Evolutionary conservation across 2,888 invertebrate species (phyloP).

Genomic region (Dyspetes luteomarginatus): DNA sequence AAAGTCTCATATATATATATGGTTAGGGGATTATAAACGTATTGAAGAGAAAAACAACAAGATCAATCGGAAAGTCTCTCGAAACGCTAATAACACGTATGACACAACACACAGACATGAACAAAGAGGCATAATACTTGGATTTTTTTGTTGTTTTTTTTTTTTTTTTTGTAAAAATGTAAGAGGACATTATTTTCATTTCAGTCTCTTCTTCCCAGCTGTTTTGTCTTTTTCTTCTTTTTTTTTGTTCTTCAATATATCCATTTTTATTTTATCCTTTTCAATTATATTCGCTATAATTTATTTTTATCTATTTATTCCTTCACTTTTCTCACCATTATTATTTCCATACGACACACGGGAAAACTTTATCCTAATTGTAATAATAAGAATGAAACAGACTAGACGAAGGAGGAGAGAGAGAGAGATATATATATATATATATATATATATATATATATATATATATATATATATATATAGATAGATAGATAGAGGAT

Average conservation of each 20-base stretch:
- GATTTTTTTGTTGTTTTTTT: too few species aligned
- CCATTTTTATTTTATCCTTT: constrained; percentile 19
- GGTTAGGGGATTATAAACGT: background rate
- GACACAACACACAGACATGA: background rate
- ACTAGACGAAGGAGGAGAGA: constrained; percentile 51
- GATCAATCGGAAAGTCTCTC: too few species aligned
- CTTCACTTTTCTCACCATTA: constrained; percentile 50
- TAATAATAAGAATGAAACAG: constrained; percentile 55
- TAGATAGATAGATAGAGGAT: background rate
- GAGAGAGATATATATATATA: too few species aligned
- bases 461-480: too few species aligned
- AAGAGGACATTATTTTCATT: background rate
- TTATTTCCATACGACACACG: constrained; percentile 55
- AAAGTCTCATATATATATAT: background rate
- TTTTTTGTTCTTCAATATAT: background rate
- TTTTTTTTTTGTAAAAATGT: background rate
- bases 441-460: too few species aligned
- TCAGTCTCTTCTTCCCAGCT: background rate
- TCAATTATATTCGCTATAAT: constrained; percentile 26
- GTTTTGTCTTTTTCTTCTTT: background rate
- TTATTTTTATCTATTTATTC: constrained; percentile 43
- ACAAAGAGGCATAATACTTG: background rate
- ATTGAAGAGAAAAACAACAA: background rate
- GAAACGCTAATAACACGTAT: background rate
- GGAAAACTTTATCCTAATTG: constrained; percentile 53